Evolutionary conservation across 1,140 invertebrate species (phyloP), one percentile per base, ranked within the genome.

Genomic region (Drosophila watanabei): DNA sequence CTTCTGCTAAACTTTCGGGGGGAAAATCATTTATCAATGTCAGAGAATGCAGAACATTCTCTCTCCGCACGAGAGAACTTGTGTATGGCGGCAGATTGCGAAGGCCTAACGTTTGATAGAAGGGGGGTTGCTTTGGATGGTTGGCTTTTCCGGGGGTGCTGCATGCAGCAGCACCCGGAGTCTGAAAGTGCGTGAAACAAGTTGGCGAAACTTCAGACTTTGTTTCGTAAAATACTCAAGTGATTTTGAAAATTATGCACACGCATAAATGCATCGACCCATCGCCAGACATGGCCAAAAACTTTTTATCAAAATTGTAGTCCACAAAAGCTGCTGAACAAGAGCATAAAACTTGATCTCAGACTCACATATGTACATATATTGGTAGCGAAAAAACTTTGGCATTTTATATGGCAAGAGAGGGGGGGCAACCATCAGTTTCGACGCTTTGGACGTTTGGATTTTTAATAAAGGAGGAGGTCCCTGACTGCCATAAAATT

Each of bases 11-110:
- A 90, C 82, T 90, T 89, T 37, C 10, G 28, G 68, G 41, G 61
- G 68, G 45, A 72, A 82, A 91, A 91, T 90, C 87, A 90, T 90
- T 90, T 90, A 90, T 90, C 86, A 90, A 90, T 90, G 86, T 90
- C 86, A 90, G 75, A 61, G 82, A 90, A 86, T 90, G 79, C 54
- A 75, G 71, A 72, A 73, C 68, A 73, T 73, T 79, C 88, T 81
- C 82, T 86, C 76, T 89, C 82, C 88, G 86, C 87, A 89, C 80
- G 80, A 88, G 80, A 86, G 75, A 43, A 79, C 65, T 79, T 79
- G 64, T 79, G 52, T 79, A 60, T 39, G 64, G 35, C 58, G 65
- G 64, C 75, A 75, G 71, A 75, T 75, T 75, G 71, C 56, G 37
- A 79, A 65, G 64, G 75, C 75, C 75, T 79, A 70, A 49, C 68